These are phyloP conservation scores for Distichodus sexfasciatus DNA, from an alignment of 2,797 vertebrate species.

Conservation along the genomic window DNA sequence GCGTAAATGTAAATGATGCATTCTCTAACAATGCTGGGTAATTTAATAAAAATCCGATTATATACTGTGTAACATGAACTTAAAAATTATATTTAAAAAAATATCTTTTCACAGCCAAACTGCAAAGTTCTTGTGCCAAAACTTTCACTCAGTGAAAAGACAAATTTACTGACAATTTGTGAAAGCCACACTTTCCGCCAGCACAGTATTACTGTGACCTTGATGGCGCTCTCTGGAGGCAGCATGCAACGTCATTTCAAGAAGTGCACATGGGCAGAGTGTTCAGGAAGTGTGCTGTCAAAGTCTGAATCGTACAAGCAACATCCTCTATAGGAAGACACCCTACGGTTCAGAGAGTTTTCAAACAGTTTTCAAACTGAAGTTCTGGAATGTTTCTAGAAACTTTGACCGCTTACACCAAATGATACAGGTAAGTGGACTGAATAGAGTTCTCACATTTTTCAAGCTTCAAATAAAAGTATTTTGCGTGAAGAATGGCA, in stretches of 20 bases:
- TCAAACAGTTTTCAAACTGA: neutral
- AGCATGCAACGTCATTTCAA: neutral
- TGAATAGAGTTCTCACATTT: neutral
- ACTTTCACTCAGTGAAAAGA: neutral
- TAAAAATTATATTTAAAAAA: neutral
- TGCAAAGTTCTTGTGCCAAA: neutral
- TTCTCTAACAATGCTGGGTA: neutral
- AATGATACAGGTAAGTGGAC: conserved; percentile 17
- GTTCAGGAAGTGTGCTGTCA: conserved; percentile 67
- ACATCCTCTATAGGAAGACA: conserved; percentile 65
- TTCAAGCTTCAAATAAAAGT: neutral
- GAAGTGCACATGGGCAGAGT: conserved; percentile 35
- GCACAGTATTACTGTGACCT: neutral
- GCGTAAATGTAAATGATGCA: neutral
- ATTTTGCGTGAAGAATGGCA: neutral
- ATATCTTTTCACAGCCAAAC: neutral
- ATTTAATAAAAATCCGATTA: neutral
- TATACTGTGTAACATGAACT: too few species aligned
- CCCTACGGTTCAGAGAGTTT: conserved; percentile 6
- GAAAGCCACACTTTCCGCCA: neutral
- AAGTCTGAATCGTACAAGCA: conserved; percentile 46
- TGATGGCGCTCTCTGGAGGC: neutral
- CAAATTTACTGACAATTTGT: neutral
- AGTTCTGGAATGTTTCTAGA: neutral
- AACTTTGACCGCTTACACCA: neutral